Evolutionary conservation across 1,140 invertebrate species (phyloP).

Genomic region (Choristoneura fumiferana): DNA sequence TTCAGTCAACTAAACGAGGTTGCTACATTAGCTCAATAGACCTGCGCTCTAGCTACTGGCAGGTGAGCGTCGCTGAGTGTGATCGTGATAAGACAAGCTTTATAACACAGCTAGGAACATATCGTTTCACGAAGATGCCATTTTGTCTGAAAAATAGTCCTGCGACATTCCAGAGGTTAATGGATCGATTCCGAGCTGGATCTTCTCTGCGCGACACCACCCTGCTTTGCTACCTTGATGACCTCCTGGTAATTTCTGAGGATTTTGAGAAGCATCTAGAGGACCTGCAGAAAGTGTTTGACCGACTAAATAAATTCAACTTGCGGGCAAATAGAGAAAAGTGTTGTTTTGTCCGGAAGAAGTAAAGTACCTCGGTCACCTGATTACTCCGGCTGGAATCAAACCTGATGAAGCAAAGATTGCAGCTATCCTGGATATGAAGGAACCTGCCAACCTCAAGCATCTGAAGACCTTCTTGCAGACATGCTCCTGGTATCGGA

Average conservation of each 20-base stretch:
- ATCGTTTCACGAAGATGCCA: conserved; percentile 43
- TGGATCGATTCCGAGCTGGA: conserved; percentile 34
- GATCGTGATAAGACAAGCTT: conserved; percentile 68
- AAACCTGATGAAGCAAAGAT: conserved; percentile 41
- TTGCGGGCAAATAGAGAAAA: conserved; percentile 40
- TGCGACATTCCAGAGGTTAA: conserved; percentile 54
- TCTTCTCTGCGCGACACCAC: background rate
- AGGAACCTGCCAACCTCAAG: conserved; percentile 29
- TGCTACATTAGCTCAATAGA: conserved; percentile 51
- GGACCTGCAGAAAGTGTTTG: too few relatives aligned
- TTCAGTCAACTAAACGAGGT: conserved; percentile 38
- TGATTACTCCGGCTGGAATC: conserved; percentile 42
- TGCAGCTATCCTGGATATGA: conserved; percentile 30
- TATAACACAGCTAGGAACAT: conserved; percentile 39
- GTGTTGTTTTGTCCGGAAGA: conserved; percentile 37
- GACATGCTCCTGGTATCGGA: conserved; percentile 41
- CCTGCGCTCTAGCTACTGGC: conserved; percentile 40
- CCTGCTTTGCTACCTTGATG: too few relatives aligned
- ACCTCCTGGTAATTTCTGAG: too few relatives aligned
- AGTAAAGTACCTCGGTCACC: conserved; percentile 48
- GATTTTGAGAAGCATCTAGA: too few relatives aligned
- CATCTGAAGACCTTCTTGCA: conserved; percentile 31
- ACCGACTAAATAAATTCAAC: too few relatives aligned
- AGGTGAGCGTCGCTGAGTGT: conserved; percentile 31
- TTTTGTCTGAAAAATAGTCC: conserved; percentile 50